Conservation (phyloP, 2,113 vertebrate genomes). For the Alligator mississippiensis region DNA sequence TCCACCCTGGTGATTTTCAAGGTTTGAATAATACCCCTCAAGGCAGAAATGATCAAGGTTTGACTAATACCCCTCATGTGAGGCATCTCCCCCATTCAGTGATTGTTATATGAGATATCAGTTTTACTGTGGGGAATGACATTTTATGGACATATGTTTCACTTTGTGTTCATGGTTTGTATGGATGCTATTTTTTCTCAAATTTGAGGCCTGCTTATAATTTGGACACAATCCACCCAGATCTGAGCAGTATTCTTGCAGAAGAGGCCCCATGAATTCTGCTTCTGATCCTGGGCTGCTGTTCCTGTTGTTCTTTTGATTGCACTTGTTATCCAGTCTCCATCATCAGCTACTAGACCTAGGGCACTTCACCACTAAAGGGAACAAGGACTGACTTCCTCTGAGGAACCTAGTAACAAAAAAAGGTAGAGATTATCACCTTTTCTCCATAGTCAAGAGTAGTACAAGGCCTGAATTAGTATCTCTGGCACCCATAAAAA, state of each 20-base stretch:
- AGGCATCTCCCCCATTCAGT: neutral
- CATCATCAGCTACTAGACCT: neutral
- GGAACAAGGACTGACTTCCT: too few species aligned
- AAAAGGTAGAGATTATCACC: neutral
- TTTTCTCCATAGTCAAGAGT: neutral
- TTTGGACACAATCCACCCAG: neutral
- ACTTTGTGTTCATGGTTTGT: too few species aligned
- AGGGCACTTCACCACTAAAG: neutral
- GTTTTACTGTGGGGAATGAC: neutral
- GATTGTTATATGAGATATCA: neutral
- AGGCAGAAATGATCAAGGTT: too few species aligned
- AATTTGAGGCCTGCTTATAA: neutral
- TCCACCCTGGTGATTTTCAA: neutral
- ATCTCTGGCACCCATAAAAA: neutral
- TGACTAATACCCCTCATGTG: neutral
- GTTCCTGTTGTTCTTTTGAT: neutral
- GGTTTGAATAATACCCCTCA: too few species aligned
- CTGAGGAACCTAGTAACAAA: neutral
- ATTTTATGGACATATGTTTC: too few species aligned
- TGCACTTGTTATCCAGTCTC: neutral
- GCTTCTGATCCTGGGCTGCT: neutral
- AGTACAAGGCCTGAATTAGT: neutral
- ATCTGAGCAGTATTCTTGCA: neutral
- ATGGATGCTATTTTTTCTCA: too few species aligned
- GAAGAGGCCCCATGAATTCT: neutral